These are phyloP conservation scores for Mamestra configurata DNA, from an alignment of 1,140 invertebrate species.

Conservation along the genomic window DNA sequence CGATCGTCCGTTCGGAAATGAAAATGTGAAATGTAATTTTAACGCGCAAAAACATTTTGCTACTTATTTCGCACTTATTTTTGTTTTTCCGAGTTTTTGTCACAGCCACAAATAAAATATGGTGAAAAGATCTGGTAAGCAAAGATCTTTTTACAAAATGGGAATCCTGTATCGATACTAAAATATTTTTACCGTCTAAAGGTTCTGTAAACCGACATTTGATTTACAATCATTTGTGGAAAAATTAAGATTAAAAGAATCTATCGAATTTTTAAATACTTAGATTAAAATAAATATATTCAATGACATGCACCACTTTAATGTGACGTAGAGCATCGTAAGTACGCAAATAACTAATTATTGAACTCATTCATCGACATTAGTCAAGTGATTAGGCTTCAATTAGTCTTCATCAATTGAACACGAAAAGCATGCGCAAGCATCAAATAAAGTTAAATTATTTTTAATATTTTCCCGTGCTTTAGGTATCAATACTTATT, in stretches of 20 bases:
- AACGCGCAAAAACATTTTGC: constrained; percentile 28
- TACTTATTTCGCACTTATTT: not conserved
- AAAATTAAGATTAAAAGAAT: too few relatives aligned
- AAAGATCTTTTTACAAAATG: not conserved
- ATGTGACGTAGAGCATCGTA: not conserved
- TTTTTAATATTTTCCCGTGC: too few relatives aligned
- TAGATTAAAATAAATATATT: not conserved
- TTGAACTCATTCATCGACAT: not conserved
- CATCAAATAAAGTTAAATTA: too few relatives aligned
- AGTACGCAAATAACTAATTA: not conserved
- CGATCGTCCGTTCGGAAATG: constrained; percentile 35
- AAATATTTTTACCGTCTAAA: too few relatives aligned
- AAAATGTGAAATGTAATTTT: constrained; percentile 35
- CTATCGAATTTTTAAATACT: too few relatives aligned
- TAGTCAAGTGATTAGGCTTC: not conserved
- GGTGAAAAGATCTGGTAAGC: not conserved
- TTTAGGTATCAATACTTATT: too few relatives aligned
- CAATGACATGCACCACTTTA: constrained; percentile 1
- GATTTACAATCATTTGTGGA: too few relatives aligned
- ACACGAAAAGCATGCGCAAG: not conserved
- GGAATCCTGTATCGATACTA: too few relatives aligned
- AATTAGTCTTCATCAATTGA: not conserved
- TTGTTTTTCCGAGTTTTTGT: not conserved
- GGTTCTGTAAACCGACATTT: too few relatives aligned
- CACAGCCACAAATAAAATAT: not conserved